Evolutionary conservation across 2,797 vertebrate species (phyloP).

Genomic region (Chelmon rostratus): DNA sequence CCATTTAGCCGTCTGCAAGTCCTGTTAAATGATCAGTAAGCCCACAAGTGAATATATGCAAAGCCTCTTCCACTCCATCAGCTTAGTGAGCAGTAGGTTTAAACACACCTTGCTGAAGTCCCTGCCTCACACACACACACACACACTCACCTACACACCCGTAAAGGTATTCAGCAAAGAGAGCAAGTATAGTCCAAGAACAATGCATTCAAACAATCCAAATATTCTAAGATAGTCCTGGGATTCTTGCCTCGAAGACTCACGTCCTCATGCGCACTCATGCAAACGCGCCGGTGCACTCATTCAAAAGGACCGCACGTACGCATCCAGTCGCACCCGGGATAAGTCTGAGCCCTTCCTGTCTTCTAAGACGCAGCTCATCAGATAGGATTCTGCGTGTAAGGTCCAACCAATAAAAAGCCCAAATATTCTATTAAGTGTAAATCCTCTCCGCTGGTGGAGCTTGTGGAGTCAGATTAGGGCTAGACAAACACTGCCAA

Average conservation of each 20-base stretch:
- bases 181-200: slow-evolving; percentile 49
- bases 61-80: slow-evolving; percentile 80
- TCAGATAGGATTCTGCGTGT: slow-evolving; percentile 63
- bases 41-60: slow-evolving; percentile 78
- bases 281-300: slow-evolving; percentile 16
- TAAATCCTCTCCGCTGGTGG: slow-evolving; percentile 71
- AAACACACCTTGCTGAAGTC: slow-evolving; percentile 72
- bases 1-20: slow-evolving; percentile 63
- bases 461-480: slow-evolving; percentile 76
- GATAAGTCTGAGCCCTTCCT: slow-evolving; percentile 46
- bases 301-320: slow-evolving; percentile 50
- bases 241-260: slow-evolving; percentile 25
- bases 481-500: slow-evolving; percentile 70
- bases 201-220: slow-evolving; percentile 46
- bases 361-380: slow-evolving; percentile 57
- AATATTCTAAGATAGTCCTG: slow-evolving; percentile 13
- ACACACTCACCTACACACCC: slow-evolving; percentile 24
- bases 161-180: slow-evolving; percentile 45
- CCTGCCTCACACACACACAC: slow-evolving; percentile 45
- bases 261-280: slow-evolving; percentile 5
- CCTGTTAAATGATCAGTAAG: slow-evolving; percentile 81
- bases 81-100: slow-evolving; percentile 76
- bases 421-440: slow-evolving; percentile 76
- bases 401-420: slow-evolving; percentile 68
- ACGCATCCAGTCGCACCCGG: slow-evolving; percentile 34